Evolutionary conservation across 2,113 vertebrate species (phyloP).

Genomic region (Stegastes partitus): DNA sequence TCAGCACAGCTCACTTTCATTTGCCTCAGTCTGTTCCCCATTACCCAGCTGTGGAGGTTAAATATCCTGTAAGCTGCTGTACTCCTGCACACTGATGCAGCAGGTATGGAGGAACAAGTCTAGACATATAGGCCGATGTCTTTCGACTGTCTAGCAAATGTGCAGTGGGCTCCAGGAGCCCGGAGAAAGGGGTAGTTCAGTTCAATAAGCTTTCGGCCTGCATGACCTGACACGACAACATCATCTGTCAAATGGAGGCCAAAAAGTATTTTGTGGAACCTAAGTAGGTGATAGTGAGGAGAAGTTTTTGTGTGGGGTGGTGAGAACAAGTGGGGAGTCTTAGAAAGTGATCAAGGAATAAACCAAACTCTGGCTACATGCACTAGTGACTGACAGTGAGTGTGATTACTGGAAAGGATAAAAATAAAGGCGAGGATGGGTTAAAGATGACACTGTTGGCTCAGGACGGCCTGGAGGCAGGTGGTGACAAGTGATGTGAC

Average conservation of each 20-base stretch:
- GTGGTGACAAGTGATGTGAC: conserved; percentile 36
- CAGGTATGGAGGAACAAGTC: conserved; percentile 79
- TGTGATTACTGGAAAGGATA: background rate
- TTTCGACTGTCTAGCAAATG: conserved; percentile 57
- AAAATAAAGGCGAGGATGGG: background rate
- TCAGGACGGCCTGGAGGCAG: conserved; percentile 7
- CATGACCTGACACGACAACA: conserved; percentile 54
- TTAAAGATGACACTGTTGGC: background rate
- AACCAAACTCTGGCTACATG: background rate
- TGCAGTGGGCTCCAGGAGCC: conserved; percentile 40
- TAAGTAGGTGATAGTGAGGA: background rate
- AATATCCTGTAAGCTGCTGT: conserved; percentile 39
- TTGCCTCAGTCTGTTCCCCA: conserved; percentile 54
- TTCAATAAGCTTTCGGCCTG: conserved; percentile 54
- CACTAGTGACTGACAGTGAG: background rate
- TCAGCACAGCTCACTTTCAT: conserved; percentile 50
- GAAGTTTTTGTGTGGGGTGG: accelerated
- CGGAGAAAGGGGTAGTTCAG: conserved; percentile 32
- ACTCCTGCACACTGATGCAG: conserved; percentile 51
- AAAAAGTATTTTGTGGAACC: background rate
- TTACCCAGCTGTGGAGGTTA: conserved; percentile 54
- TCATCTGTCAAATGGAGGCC: conserved; percentile 19
- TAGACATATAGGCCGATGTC: conserved; percentile 62
- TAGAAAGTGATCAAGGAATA: background rate
- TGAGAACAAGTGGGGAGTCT: background rate